These are phyloP conservation scores for Microplitis manilae DNA, from an alignment of 2,888 invertebrate species.

Conservation along the genomic window DNA sequence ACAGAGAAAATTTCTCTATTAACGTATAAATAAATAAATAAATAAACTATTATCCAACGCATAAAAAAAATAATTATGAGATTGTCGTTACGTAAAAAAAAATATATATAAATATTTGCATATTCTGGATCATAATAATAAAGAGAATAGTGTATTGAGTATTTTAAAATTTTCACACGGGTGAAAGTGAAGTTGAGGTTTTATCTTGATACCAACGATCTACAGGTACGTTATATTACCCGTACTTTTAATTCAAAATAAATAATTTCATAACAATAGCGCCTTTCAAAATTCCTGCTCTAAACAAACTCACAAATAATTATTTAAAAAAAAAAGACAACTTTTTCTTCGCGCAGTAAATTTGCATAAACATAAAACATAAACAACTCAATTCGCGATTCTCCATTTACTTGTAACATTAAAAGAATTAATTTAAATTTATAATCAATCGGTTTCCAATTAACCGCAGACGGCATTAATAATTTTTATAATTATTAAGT, in stretches of 20 bases:
- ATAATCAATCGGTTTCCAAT: slow-evolving; percentile 4
- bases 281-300: not conserved
- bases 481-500: not conserved
- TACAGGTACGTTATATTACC: slow-evolving; percentile 34
- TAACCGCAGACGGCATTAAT: not conserved
- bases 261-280: slow-evolving; percentile 14
- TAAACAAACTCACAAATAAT: not conserved
- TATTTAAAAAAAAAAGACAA: not conserved
- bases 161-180: slow-evolving; percentile 43
- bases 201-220: slow-evolving; percentile 46
- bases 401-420: no score
- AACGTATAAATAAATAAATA: not conserved
- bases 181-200: slow-evolving; percentile 50
- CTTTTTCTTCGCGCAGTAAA: not conserved
- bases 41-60: not conserved
- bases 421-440: not conserved
- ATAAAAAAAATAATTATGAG: not conserved
- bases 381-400: not conserved
- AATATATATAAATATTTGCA: slow-evolving; percentile 24
- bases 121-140: slow-evolving; percentile 20
- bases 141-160: slow-evolving; percentile 13
- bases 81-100: not conserved
- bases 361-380: not conserved
- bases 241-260: slow-evolving; percentile 14
- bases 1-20: slow-evolving; percentile 2